Evolutionary conservation across 1,140 invertebrate genomes (phyloP).

Genomic region (Anthonomus grandis): DNA sequence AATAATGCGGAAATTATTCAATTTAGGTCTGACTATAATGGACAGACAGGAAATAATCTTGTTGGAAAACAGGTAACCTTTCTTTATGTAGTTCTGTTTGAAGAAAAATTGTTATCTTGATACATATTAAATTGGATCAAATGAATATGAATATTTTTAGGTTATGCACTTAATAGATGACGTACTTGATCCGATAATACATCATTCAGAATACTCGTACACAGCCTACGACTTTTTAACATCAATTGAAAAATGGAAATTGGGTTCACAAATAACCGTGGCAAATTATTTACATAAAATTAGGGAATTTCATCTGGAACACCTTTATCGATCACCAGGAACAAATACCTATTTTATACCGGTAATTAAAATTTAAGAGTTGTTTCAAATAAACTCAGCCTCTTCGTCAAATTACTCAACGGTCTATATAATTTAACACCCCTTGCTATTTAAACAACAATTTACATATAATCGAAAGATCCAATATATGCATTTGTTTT

Average conservation of each 20-base stretch:
- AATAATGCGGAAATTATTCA: slow-evolving; percentile 72
- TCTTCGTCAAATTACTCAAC: too few relatives aligned
- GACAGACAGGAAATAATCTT: too few relatives aligned
- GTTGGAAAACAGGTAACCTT: too few relatives aligned
- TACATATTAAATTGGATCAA: too few relatives aligned
- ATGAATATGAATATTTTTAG: slow-evolving; percentile 3
- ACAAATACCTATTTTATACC: slow-evolving; percentile 82
- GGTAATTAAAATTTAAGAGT: too few relatives aligned
- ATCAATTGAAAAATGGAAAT: slow-evolving; percentile 39
- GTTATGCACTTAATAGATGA: slow-evolving; percentile 75
- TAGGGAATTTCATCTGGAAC: slow-evolving; percentile 10
- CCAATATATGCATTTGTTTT: neutral
- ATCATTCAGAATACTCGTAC: slow-evolving; percentile 50
- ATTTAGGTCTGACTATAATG: slow-evolving; percentile 60
- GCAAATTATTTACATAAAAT: slow-evolving; percentile 18
- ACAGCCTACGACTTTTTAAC: slow-evolving; percentile 67
- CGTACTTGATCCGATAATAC: slow-evolving; percentile 65
- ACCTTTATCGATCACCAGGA: slow-evolving; percentile 57
- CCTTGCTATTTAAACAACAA: neutral
- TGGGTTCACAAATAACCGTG: slow-evolving; percentile 4
- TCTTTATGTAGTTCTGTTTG: too few relatives aligned
- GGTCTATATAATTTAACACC: neutral
- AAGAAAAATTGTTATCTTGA: too few relatives aligned
- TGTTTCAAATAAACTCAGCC: too few relatives aligned
- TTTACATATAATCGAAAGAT: neutral